A percentile compares a stretch with the other conserved stretches of the same genome.
These are phyloP conservation scores for Dipodomys merriami DNA, from an alignment of 2,113 vertebrate genomes.

Conservation along the genomic window DNA sequence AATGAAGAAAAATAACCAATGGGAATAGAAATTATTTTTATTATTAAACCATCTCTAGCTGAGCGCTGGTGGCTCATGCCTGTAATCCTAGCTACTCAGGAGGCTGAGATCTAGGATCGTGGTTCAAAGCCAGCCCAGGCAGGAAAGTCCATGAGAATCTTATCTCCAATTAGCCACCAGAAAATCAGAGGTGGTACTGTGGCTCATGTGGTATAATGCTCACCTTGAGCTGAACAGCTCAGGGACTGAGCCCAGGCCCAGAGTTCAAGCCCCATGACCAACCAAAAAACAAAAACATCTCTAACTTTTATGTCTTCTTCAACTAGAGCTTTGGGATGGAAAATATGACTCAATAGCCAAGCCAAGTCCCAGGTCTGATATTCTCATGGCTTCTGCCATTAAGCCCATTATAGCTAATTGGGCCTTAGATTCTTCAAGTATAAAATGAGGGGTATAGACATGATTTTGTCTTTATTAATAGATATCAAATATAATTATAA, in stretches of 20 bases:
- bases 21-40: constrained; percentile 35
- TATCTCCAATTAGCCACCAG: no score
- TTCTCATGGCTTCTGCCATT: neutral
- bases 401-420: neutral
- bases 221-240: no score
- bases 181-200: no score
- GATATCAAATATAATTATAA: neutral
- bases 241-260: no score
- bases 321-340: neutral
- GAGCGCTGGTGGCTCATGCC: no score
- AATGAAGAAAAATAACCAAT: constrained; percentile 37
- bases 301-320: constrained; percentile 10
- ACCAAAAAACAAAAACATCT: neutral
- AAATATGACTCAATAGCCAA: neutral
- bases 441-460: neutral
- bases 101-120: no score
- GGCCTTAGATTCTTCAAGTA: neutral
- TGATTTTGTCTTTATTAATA: neutral
- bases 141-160: no score
- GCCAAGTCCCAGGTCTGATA: neutral
- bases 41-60: neutral
- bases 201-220: no score
- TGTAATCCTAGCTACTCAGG: no score
- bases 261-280: no score
- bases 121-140: no score